Evolutionary conservation across 2,888 invertebrate genomes (phyloP), one percentile per base, ranked within the genome.

Genomic region (Emmelina monodactyla): DNA sequence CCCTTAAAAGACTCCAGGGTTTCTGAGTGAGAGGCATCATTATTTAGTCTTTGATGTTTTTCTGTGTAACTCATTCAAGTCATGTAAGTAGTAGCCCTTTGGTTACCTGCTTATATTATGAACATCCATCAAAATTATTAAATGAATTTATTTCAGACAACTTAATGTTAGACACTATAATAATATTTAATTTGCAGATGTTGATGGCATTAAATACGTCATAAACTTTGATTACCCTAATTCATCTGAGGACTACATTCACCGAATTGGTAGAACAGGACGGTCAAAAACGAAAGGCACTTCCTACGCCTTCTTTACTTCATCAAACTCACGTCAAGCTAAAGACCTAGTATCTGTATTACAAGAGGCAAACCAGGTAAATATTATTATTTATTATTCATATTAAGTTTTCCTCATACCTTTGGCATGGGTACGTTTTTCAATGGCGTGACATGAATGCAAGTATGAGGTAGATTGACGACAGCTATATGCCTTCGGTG

Each of bases 221-320:
- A 92, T 96, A 66, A 97, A 96, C 83, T 95, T 90, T 83, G 96
- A 96, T 82, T 97, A 94, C 75, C 96, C 96, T 37, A 92, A 92
- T 70, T 94, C 92, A 40, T 93, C 94, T 36, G 96, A 97, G 70
- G 95, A 96, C 75, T 96, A 96, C 68, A 93, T 96, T 56, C 96
- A 96, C 75, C 88, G 96, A 44, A 97, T 96, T 69, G 96, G 96
- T 38, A 88, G 96, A 55, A 96, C 96, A 28, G 96, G 94, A 34
- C 86, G 96, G 34, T 89, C 90, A 29, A 87, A 91, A 63, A 85
- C 89, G 50, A 92, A 89, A 50, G 94, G 94, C 49, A 95, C 94
- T 41, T 94, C 96, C 29, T 96, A 95, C 68, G 95, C 96, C 38
- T 95, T 97, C 83, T 95, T 96, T 78, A 95, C 95, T 31, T 89